Evolutionary conservation across 2,797 vertebrate genomes (phyloP).

Genomic region (Nyctalus aviator): DNA sequence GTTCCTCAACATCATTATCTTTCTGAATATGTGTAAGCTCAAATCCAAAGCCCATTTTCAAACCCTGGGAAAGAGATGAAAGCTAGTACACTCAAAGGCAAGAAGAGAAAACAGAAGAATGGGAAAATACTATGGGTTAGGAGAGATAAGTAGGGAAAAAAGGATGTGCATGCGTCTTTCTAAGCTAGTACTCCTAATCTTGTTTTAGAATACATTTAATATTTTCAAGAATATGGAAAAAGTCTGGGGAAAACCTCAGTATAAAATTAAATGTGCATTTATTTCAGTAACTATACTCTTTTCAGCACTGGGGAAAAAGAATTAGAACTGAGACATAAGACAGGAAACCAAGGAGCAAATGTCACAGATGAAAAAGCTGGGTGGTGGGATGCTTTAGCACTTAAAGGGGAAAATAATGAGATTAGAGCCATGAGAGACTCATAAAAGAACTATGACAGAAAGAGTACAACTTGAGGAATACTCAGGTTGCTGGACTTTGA

Average conservation of each 20-base stretch:
- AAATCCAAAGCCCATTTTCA: conserved; percentile 64
- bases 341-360: conserved; percentile 30
- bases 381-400: not conserved
- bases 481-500: not conserved
- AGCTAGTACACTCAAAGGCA: conserved; percentile 1
- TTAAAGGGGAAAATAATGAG: not conserved
- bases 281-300: not conserved
- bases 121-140: not conserved
- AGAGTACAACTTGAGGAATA: not conserved
- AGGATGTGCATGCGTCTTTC: not conserved
- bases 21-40: conserved; percentile 27
- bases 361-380: not conserved
- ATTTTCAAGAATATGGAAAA: not conserved
- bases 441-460: not conserved
- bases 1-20: conserved; percentile 42
- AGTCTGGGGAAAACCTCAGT: not conserved
- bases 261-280: not conserved
- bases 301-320: not conserved
- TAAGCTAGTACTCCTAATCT: not conserved
- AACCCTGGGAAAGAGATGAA: conserved; percentile 47
- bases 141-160: not conserved
- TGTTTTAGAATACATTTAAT: not conserved
- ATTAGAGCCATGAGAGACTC: not conserved
- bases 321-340: not conserved
- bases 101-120: conserved; percentile 3